Evolutionary conservation across 2,113 vertebrate species (phyloP).

Genomic region (Lophius piscatorius): DNA sequence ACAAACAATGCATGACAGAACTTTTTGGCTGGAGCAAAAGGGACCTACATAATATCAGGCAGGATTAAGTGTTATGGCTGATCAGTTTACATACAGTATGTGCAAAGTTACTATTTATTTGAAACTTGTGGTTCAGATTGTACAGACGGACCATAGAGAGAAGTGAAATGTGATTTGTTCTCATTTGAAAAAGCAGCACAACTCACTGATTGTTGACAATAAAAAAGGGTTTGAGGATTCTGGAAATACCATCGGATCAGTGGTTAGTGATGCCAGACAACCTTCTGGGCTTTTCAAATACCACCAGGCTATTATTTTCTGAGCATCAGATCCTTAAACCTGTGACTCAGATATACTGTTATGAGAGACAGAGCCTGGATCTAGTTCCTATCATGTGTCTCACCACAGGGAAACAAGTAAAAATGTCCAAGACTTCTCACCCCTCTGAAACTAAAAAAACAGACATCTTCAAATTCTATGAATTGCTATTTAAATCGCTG

Average conservation of each 20-base stretch:
- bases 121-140: background rate
- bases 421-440: constrained; percentile 21
- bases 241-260: constrained; percentile 16
- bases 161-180: background rate
- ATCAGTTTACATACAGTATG: too few relatives aligned
- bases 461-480: constrained; percentile 12
- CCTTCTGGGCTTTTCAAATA: constrained; percentile 9
- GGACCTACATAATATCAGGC: too few relatives aligned
- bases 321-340: constrained; percentile 19
- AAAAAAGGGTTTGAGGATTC: constrained; percentile 1
- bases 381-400: constrained; percentile 13
- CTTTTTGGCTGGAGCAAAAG: too few relatives aligned
- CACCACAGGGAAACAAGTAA: constrained; percentile 16
- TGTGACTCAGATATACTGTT: constrained; percentile 15
- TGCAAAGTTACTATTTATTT: too few relatives aligned
- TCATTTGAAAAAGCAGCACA: background rate
- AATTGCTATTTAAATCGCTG: constrained; percentile 33
- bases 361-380: background rate
- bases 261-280: constrained; percentile 14
- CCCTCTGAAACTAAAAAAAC: constrained; percentile 10
- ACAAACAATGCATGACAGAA: too few relatives aligned
- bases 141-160: too few relatives aligned
- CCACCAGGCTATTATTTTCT: constrained; percentile 16
- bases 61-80: too few relatives aligned
- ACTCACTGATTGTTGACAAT: too few relatives aligned